These are phyloP conservation scores for Glaucomys volans DNA, from an alignment of 2,113 vertebrate species.

Conservation along the genomic window DNA sequence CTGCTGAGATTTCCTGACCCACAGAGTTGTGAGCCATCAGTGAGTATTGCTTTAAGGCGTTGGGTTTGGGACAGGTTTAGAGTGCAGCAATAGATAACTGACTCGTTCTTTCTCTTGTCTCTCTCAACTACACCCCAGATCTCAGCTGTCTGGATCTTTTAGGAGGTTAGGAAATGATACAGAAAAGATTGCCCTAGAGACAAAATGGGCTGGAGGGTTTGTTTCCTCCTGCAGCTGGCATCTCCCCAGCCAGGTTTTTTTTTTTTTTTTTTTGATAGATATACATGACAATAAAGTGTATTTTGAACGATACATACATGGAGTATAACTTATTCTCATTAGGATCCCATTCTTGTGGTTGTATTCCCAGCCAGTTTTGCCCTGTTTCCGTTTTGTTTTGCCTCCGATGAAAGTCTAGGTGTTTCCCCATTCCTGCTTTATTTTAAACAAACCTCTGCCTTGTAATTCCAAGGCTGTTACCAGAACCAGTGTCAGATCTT, in stretches of 20 bases:
- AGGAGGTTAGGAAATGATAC: not conserved
- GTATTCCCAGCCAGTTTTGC: not conserved
- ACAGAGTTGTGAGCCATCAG: not conserved
- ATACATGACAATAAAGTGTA: too few relatives aligned
- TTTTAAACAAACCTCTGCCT: not conserved
- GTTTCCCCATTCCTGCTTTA: constrained; percentile 4
- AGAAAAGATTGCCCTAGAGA: not conserved
- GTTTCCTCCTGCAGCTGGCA: not conserved
- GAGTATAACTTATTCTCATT: too few relatives aligned
- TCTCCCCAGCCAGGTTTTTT: not conserved
- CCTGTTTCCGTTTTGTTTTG: not conserved
- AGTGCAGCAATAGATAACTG: not conserved
- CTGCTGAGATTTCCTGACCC: not conserved
- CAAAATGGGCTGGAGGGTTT: not conserved
- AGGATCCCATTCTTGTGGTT: too few relatives aligned
- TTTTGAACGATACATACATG: too few relatives aligned
- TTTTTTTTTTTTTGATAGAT: too few relatives aligned
- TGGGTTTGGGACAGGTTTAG: not conserved
- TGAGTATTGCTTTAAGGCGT: not conserved
- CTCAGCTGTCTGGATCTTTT: not conserved
- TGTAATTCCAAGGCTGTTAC: not conserved
- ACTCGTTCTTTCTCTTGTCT: not conserved
- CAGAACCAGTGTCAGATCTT: not conserved
- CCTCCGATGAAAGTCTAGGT: not conserved
- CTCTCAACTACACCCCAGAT: not conserved